These are phyloP conservation scores for Myzus persicae DNA, from an alignment of 1,140 invertebrate genomes.

Conservation along the genomic window DNA sequence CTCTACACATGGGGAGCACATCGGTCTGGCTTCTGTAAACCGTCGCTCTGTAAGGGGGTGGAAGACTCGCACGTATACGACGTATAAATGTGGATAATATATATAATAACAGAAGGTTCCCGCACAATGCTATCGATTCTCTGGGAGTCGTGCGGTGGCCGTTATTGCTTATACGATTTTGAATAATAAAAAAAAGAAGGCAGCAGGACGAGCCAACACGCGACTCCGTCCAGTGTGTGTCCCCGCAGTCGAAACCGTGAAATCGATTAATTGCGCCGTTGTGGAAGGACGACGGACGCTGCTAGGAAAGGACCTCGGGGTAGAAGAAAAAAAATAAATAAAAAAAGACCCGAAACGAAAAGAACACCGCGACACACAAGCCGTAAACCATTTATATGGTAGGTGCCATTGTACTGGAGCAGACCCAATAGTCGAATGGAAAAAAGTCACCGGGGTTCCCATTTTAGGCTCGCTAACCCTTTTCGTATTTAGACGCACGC, in stretches of 20 bases:
- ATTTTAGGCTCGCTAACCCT: background rate
- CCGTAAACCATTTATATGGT: background rate
- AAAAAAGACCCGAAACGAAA: slow-evolving; percentile 11
- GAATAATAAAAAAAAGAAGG: slow-evolving; percentile 34
- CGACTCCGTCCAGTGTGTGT: background rate
- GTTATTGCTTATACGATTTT: slow-evolving; percentile 16
- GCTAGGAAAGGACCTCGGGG: background rate
- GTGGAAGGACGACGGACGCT: background rate
- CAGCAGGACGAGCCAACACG: background rate
- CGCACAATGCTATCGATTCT: background rate
- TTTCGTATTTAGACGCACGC: background rate
- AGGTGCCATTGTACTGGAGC: background rate
- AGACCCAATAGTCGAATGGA: background rate
- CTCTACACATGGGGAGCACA: slow-evolving; percentile 10
- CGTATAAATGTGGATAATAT: background rate
- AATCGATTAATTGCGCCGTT: slow-evolving; percentile 45
- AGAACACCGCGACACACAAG: background rate
- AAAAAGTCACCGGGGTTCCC: slow-evolving; percentile 8
- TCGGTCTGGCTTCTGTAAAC: background rate
- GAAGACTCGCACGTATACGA: background rate
- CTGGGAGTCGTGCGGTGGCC: slow-evolving; percentile 18
- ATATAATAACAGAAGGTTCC: slow-evolving; percentile 44
- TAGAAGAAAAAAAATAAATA: background rate
- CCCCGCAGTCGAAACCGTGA: slow-evolving; percentile 33
- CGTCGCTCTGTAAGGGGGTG: background rate